A percentile compares a stretch with the other conserved stretches of the same genome.
Conservation (phyloP, 2,888 invertebrate species). For the Drosophila suboccidentalis region DNA sequence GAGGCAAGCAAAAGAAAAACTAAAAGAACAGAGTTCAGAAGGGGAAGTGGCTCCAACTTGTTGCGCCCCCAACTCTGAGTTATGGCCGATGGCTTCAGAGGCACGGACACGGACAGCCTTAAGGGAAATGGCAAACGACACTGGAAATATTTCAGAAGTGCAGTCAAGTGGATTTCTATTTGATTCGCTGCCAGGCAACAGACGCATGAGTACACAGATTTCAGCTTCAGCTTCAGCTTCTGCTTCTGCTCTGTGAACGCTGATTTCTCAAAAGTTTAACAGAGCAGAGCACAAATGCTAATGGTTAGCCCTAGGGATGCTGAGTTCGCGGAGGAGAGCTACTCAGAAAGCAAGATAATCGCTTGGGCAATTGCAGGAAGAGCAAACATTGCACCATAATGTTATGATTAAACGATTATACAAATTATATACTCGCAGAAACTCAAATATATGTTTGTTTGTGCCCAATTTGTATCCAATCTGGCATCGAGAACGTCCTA, state of each 20-base stretch:
- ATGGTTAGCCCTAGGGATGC: conserved; percentile 49
- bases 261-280: conserved; percentile 42
- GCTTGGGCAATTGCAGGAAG: conserved; percentile 15
- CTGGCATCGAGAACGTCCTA: neutral
- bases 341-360: neutral
- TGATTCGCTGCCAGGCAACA: conserved; percentile 41
- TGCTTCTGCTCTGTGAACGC: conserved; percentile 32
- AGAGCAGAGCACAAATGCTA: conserved; percentile 47
- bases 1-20: conserved; percentile 8
- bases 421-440: neutral
- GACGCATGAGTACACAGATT: conserved; percentile 50
- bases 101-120: conserved; percentile 29
- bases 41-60: conserved; percentile 43
- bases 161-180: conserved; percentile 63
- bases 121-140: conserved; percentile 41
- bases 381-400: neutral
- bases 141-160: conserved; percentile 57
- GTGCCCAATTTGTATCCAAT: neutral
- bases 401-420: conserved; percentile 7
- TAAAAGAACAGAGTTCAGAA: conserved; percentile 8
- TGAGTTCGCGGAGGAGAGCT: neutral
- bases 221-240: conserved; percentile 32
- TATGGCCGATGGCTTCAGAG: conserved; percentile 33
- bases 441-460: neutral
- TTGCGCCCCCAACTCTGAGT: conserved; percentile 46